phyloP scores from a whole-genome alignment of 2,888 invertebrate genomes.

The Phengaris arion region DNA sequence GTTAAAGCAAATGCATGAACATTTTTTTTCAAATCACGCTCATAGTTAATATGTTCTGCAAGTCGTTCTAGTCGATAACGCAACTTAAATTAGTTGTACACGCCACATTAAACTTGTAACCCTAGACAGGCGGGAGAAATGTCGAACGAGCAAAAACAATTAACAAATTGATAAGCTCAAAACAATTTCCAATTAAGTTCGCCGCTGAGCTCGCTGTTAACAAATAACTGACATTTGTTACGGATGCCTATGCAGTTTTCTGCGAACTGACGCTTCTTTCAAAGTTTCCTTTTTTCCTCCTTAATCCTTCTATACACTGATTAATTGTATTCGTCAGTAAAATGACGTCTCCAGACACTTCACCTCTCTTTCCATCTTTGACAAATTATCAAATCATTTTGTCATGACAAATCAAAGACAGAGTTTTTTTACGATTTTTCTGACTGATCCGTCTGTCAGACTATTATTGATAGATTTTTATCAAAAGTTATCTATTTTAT shows the following conservation, averaged over 20 bases:
- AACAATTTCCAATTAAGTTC: constrained; percentile 80
- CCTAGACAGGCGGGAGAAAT: constrained; percentile 66
- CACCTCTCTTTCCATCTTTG: too few relatives aligned
- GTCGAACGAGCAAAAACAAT: constrained; percentile 77
- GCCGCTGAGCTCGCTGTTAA: constrained; percentile 76
- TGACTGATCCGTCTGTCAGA: neutral
- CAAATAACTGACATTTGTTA: constrained; percentile 79
- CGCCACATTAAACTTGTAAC: constrained; percentile 59
- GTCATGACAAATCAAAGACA: too few relatives aligned
- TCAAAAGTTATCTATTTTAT: neutral
- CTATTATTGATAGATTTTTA: neutral
- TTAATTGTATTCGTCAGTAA: too few relatives aligned
- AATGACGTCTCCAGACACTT: too few relatives aligned
- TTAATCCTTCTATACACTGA: neutral
- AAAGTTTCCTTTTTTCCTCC: neutral
- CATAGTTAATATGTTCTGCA: neutral
- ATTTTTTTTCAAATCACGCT: neutral
- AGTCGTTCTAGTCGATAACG: constrained; percentile 34
- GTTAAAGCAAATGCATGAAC: too few relatives aligned
- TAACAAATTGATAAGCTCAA: constrained; percentile 80
- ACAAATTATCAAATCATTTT: too few relatives aligned
- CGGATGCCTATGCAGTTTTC: constrained; percentile 79
- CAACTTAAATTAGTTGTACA: constrained; percentile 44
- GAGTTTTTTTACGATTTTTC: too few relatives aligned
- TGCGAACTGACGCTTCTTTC: neutral